These are phyloP conservation scores for Puntigrus tetrazona DNA, from an alignment of 2,113 vertebrate genomes.

Conservation along the genomic window DNA sequence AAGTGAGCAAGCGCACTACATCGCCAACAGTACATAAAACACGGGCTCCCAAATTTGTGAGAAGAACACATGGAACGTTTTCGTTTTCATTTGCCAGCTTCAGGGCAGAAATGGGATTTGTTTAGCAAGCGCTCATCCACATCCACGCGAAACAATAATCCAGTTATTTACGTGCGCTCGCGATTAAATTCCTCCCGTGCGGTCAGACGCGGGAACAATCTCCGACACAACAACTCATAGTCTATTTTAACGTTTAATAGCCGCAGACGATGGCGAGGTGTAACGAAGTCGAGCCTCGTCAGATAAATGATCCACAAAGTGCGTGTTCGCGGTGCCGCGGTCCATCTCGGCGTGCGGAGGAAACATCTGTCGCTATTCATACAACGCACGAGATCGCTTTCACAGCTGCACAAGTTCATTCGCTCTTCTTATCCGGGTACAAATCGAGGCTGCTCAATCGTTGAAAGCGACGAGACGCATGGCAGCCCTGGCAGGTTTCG, in stretches of 20 bases:
- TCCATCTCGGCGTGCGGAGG: constrained; percentile 49
- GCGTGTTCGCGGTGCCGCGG: constrained; percentile 40
- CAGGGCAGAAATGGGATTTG: constrained; percentile 36
- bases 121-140: constrained; percentile 5
- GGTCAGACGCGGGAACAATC: constrained; percentile 56
- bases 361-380: constrained; percentile 38
- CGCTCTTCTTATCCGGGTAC: constrained; percentile 25
- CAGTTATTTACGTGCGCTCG: constrained; percentile 21
- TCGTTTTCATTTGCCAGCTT: constrained; percentile 76
- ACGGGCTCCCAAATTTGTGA: constrained; percentile 74
- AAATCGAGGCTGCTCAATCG: constrained; percentile 13
- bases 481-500: constrained; percentile 12
- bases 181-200: constrained; percentile 57
- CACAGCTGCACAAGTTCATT: constrained; percentile 31
- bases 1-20: constrained; percentile 78
- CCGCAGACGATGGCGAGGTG: background rate
- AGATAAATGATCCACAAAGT: constrained; percentile 48
- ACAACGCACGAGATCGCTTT: background rate
- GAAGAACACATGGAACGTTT: constrained; percentile 70
- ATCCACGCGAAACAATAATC: constrained; percentile 38
- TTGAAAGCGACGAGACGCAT: constrained; percentile 7
- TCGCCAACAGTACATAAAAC: constrained; percentile 76
- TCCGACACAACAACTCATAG: constrained; percentile 6
- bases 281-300: background rate
- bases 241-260: constrained; percentile 5